phyloP scores from a whole-genome alignment of 1,140 invertebrate species.

The Plutomurus gul region DNA sequence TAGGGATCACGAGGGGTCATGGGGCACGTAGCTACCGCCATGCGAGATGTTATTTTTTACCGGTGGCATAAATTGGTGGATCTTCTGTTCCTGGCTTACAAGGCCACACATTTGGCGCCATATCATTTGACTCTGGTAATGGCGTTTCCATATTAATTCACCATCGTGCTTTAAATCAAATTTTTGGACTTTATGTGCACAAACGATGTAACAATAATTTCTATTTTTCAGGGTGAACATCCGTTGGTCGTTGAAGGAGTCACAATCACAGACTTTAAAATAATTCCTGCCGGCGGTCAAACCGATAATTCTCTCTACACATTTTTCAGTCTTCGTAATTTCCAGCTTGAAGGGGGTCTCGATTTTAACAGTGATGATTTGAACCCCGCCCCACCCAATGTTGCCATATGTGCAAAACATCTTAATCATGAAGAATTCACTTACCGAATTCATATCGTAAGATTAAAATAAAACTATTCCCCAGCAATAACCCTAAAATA shows the following conservation, averaged over 20 bases:
- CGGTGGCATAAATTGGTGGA: conserved; percentile 58
- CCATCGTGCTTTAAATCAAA: not conserved
- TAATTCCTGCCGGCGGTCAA: not conserved
- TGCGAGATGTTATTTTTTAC: conserved; percentile 64
- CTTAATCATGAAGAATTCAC: conserved; percentile 33
- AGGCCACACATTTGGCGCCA: conserved; percentile 55
- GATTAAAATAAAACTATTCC: not conserved
- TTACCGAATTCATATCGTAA: conserved; percentile 2
- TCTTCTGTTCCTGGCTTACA: conserved; percentile 59
- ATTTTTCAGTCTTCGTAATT: not conserved
- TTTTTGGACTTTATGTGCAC: not conserved
- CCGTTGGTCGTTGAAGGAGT: not conserved
- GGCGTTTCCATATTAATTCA: no score
- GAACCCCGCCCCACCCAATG: not conserved
- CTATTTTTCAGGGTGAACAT: not conserved
- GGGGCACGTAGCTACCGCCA: conserved; percentile 72
- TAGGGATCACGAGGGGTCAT: conserved; percentile 61
- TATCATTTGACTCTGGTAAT: conserved; percentile 59
- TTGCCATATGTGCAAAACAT: conserved; percentile 22
- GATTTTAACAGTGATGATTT: not conserved
- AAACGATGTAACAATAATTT: not conserved
- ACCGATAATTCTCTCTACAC: not conserved
- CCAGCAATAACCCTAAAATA: not conserved
- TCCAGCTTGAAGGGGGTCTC: not conserved
- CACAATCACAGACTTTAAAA: not conserved